Evolutionary conservation across 2,797 vertebrate species (phyloP).

Genomic region (Amblyraja radiata): DNA sequence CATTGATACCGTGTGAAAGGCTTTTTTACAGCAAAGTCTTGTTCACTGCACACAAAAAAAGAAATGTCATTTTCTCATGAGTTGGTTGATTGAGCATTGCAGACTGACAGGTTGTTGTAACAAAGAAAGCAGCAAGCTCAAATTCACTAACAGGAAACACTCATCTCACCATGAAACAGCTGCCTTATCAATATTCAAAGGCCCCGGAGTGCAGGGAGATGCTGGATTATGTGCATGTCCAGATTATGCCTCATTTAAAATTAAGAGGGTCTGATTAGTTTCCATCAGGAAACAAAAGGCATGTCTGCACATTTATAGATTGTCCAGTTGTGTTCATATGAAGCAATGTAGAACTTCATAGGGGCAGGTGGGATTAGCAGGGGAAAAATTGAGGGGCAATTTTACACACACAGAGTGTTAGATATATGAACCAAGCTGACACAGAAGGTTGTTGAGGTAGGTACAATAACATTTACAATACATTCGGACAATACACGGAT

Average conservation of each 20-base stretch:
- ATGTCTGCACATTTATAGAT: not conserved
- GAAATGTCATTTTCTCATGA: conserved; percentile 1
- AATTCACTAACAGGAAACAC: conserved; percentile 17
- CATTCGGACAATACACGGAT: too few species aligned
- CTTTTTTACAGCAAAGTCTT: not conserved
- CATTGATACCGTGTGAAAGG: not conserved
- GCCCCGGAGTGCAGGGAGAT: not conserved
- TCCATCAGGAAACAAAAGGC: not conserved
- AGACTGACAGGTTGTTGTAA: conserved; percentile 22
- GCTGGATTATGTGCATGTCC: not conserved
- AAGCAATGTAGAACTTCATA: not conserved
- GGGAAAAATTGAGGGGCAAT: too few species aligned
- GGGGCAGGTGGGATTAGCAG: too few species aligned
- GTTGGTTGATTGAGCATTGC: conserved; percentile 30
- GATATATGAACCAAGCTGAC: too few species aligned
- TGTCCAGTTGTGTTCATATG: not conserved
- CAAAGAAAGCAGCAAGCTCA: conserved; percentile 18
- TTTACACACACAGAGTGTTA: too few species aligned
- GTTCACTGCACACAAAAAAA: not conserved
- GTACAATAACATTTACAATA: too few species aligned
- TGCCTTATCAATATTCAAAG: conserved; percentile 31
- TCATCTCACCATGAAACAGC: conserved; percentile 5
- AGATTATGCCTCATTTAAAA: not conserved
- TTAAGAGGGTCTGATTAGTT: not conserved
- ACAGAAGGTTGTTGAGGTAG: too few species aligned